Base-by-base conservation (phyloP, 2,113 vertebrate genomes). In the Coptodon rendalli region DNA sequence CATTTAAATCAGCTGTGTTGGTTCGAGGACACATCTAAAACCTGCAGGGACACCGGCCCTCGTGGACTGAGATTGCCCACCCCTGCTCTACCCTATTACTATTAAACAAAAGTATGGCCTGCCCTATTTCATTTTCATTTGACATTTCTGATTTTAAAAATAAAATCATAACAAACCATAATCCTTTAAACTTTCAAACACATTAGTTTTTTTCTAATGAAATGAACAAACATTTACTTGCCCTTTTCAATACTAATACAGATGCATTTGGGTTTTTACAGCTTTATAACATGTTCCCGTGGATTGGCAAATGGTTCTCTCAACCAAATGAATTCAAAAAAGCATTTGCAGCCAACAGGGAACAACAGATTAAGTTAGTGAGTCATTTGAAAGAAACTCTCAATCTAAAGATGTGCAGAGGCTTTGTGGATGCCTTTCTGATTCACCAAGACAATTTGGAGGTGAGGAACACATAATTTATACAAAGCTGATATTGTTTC, bases 371-470 rank as follows among this genome's bases (percentile, higher is more conserved):
- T 0, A 3, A 34, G 6, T 27, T 89, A 2, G 81, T 88, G 17
- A 73, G 57, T 6, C 22, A 9, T 27, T 2, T 91, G 24, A 89
- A 83, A n/a, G 85, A 91, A 54, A 94, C 81, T 5, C 81, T 92
- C 24, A 43, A 91, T 43, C 88, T 79, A n/a, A 31, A 89, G 34
- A 89, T 57, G 86, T 85, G 88, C 87, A 61, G 93, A 87, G 85
- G 91, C 3, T 83, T 89, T 2, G 88, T 91, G 81, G 93, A 94
- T 4, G 16, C 7, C 9, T 94, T 94, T 53, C 80, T 92, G 38
- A 29, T 66, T 43, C 80, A 22, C 3, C 38, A 86, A 31, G 22
- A 85, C 45, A 45, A 63, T 10, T 12, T 86, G 53, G 61, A 92
- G 91, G 88, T 93, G 34, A n/a, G 34, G 11, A 38, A 68, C 6